Conservation (phyloP, 2,797 vertebrate species). For the Pipistrellus pygmaeus region DNA sequence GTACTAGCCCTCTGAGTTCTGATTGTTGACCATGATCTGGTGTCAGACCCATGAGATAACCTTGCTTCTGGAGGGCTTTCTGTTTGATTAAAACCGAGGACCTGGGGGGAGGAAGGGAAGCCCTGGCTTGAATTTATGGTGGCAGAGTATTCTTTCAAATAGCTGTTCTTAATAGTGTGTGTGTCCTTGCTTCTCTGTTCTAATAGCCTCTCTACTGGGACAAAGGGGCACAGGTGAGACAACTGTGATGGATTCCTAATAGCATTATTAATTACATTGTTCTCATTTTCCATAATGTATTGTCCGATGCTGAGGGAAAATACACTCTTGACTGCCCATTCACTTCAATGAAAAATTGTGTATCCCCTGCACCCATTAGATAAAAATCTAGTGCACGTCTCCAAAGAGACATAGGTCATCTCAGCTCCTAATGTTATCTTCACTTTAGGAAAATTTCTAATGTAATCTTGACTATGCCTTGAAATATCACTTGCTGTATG, state of each 20-base stretch:
- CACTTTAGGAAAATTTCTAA: slow-evolving; percentile 54
- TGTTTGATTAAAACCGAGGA: slow-evolving; percentile 37
- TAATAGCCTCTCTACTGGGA: not conserved
- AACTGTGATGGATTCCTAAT: slow-evolving; percentile 65
- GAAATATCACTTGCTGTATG: slow-evolving; percentile 49
- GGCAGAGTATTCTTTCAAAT: slow-evolving; percentile 56
- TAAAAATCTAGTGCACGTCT: slow-evolving; percentile 50
- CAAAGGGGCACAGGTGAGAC: slow-evolving; percentile 62
- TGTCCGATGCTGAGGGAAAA: not conserved
- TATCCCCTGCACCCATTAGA: not conserved
- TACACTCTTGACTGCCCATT: not conserved
- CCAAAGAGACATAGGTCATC: not conserved
- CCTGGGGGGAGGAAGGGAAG: not conserved
- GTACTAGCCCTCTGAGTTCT: not conserved
- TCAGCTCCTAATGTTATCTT: not conserved
- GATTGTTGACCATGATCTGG: not conserved
- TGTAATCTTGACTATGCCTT: slow-evolving; percentile 42
- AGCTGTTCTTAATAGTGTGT: slow-evolving; percentile 21
- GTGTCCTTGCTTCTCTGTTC: slow-evolving; percentile 39
- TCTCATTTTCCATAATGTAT: not conserved
- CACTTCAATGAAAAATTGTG: slow-evolving; percentile 45
- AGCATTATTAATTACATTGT: slow-evolving; percentile 66
- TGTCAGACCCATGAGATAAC: not conserved
- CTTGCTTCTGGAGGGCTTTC: slow-evolving; percentile 53
- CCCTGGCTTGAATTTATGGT: slow-evolving; percentile 34